Evolutionary conservation across 2,797 vertebrate genomes (phyloP).

Genomic region (Lates japonicus): DNA sequence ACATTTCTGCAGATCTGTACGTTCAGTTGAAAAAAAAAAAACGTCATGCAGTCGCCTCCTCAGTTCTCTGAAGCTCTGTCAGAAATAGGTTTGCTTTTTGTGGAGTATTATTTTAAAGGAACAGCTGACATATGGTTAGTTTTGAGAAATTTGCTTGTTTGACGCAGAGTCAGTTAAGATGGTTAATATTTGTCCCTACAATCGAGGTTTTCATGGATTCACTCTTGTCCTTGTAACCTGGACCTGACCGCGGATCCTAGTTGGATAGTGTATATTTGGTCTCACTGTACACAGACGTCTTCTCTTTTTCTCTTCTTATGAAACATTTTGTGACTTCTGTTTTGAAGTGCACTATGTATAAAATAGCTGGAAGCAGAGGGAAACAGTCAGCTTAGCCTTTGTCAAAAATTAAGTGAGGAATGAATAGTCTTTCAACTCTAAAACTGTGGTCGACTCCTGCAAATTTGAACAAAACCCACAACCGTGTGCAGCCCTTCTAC

Average conservation of each 20-base stretch:
- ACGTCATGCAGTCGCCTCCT: background rate
- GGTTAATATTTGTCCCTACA: background rate
- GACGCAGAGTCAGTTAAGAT: background rate
- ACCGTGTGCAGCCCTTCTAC: too few species aligned
- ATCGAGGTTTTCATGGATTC: too few species aligned
- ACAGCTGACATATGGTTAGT: background rate
- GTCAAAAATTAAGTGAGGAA: too few species aligned
- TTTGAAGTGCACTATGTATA: background rate
- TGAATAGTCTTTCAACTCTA: too few species aligned
- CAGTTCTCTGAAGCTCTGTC: background rate
- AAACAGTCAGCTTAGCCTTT: background rate
- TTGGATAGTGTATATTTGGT: background rate
- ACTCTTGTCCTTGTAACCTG: background rate
- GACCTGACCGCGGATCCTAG: background rate
- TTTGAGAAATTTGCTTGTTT: background rate
- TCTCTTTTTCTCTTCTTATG: too few species aligned
- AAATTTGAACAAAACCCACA: too few species aligned
- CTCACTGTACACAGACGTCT: too few species aligned
- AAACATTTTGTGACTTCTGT: background rate
- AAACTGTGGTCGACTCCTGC: too few species aligned
- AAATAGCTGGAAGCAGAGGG: background rate
- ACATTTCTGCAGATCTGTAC: too few species aligned
- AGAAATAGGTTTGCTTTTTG: too few species aligned
- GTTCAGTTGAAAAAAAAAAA: too few species aligned
- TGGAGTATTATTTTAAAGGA: too few species aligned